Evolutionary conservation across 1,140 invertebrate species (phyloP).

Genomic region (Drosophila parvula): DNA sequence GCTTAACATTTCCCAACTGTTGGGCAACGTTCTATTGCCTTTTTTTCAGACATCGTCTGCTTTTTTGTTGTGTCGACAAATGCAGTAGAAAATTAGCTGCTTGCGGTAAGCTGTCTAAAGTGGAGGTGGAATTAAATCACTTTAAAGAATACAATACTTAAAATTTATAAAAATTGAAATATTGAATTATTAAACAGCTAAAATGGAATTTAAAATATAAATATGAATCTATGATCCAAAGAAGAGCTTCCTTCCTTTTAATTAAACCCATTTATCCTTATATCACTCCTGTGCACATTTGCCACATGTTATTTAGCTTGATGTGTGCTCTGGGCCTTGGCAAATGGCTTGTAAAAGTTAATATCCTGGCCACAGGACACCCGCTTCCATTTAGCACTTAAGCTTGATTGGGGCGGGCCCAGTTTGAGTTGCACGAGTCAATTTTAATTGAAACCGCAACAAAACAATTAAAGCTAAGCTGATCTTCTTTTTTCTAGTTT

Average conservation of each 20-base stretch:
- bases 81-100: constrained; percentile 73
- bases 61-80: constrained; percentile 53
- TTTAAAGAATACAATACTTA: background rate
- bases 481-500: constrained; percentile 8
- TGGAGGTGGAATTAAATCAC: background rate
- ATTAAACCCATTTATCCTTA: constrained; percentile 8
- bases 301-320: constrained; percentile 32
- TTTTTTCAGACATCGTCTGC: constrained; percentile 39
- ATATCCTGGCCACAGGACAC: constrained; percentile 17
- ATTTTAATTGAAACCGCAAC: constrained; percentile 77
- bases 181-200: background rate
- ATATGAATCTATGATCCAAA: background rate
- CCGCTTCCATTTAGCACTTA: constrained; percentile 29
- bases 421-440: constrained; percentile 49
- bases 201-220: background rate
- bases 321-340: constrained; percentile 20
- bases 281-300: constrained; percentile 3
- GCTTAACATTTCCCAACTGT: constrained; percentile 57
- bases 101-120: constrained; percentile 16
- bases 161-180: background rate
- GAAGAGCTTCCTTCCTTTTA: background rate
- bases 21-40: constrained; percentile 53
- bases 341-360: constrained; percentile 59
- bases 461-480: constrained; percentile 77
- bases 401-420: constrained; percentile 31